Evolutionary conservation across 2,888 invertebrate species (phyloP).

Genomic region (Epirrita christyi): DNA sequence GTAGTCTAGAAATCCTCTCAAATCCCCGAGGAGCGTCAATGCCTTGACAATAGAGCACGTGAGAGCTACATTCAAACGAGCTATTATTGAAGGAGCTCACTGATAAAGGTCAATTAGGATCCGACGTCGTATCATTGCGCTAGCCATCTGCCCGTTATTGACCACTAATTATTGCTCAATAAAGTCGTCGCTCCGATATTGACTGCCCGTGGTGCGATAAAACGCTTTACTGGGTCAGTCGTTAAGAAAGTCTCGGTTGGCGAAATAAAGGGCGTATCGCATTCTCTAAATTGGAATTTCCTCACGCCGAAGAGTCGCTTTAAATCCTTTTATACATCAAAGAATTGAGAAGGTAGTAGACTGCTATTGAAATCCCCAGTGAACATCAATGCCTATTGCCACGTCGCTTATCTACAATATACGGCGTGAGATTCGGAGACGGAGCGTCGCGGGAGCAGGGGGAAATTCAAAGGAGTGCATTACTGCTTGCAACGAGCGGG

Average conservation of each 20-base stretch:
- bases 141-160: conserved; percentile 46
- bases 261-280: conserved; percentile 42
- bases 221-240: conserved; percentile 45
- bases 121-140: conserved; percentile 48
- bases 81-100: conserved; percentile 65
- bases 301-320: conserved; percentile 63
- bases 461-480: conserved; percentile 69
- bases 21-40: conserved; percentile 70
- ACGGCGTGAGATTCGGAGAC: conserved; percentile 56
- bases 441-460: conserved; percentile 48
- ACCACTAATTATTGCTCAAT: conserved; percentile 53
- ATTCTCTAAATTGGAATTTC: conserved; percentile 62
- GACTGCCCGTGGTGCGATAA: conserved; percentile 41
- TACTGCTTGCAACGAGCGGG: conserved; percentile 52
- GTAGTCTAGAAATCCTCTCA: conserved; percentile 67
- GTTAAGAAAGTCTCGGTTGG: conserved; percentile 35
- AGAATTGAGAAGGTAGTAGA: conserved; percentile 70
- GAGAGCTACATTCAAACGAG: conserved; percentile 71
- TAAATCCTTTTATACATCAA: conserved; percentile 76
- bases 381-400: conserved; percentile 82
- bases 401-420: conserved; percentile 78
- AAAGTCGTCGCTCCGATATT: conserved; percentile 43
- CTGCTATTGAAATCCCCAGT: conserved; percentile 77
- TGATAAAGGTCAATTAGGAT: conserved; percentile 74
- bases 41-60: conserved; percentile 65